These are phyloP conservation scores for Drosophila nr. fundita DNA, from an alignment of 2,888 invertebrate species.

Conservation along the genomic window DNA sequence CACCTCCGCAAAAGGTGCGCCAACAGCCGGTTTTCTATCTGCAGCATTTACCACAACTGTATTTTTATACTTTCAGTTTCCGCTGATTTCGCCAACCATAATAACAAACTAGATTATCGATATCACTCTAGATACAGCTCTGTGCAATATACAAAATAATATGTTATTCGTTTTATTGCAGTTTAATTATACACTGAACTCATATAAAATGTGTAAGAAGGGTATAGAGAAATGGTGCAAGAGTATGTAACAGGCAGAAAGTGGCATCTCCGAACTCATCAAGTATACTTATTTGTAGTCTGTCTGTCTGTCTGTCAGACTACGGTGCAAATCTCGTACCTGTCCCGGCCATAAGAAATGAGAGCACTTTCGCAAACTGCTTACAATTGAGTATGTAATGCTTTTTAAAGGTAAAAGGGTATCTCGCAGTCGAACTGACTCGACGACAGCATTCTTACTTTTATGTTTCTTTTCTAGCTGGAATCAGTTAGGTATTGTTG, in stretches of 20 bases:
- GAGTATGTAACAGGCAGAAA: not conserved
- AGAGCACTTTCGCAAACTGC: not conserved
- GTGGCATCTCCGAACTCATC: not conserved
- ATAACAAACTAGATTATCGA: conserved; percentile 38
- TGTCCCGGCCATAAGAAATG: not conserved
- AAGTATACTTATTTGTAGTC: not conserved
- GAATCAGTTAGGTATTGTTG: conserved; percentile 26
- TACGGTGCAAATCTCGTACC: not conserved
- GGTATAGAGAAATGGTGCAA: not conserved
- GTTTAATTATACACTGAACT: not conserved
- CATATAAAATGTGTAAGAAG: not conserved
- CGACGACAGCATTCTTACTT: conserved; percentile 1
- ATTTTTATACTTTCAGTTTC: conserved; percentile 68
- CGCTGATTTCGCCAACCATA: conserved; percentile 44
- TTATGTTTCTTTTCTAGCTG: conserved; percentile 10
- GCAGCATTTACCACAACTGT: conserved; percentile 23
- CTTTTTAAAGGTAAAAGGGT: not conserved
- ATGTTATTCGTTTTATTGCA: not conserved
- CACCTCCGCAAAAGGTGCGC: conserved; percentile 73
- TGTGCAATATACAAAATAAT: not conserved
- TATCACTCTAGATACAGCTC: conserved; percentile 31
- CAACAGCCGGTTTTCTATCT: conserved; percentile 41
- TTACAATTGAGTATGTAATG: not conserved
- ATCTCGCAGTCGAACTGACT: not conserved
- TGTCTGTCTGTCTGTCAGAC: not conserved